Conservation (phyloP, 2,888 invertebrate species). For the Pardosa pseudoannulata region DNA sequence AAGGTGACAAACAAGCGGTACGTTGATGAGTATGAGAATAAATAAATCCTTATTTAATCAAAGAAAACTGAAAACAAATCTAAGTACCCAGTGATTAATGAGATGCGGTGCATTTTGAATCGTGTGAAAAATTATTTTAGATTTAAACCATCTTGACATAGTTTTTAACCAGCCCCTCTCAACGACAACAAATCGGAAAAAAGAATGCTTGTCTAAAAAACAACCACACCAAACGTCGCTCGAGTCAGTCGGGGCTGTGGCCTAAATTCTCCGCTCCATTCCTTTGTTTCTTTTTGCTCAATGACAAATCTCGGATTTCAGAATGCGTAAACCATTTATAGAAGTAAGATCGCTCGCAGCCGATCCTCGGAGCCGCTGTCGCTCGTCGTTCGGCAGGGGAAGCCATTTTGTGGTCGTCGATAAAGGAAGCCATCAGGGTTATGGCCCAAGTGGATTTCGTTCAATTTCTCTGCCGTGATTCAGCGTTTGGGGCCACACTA, state of each 20-base stretch:
- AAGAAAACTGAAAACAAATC: too few relatives aligned
- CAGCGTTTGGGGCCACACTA: background rate
- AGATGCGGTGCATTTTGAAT: too few relatives aligned
- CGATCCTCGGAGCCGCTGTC: background rate
- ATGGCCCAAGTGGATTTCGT: background rate
- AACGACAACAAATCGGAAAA: background rate
- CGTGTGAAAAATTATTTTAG: too few relatives aligned
- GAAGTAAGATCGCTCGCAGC: slow-evolving; percentile 18
- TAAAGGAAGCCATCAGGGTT: background rate
- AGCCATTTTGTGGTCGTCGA: background rate
- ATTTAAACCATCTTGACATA: slow-evolving; percentile 2
- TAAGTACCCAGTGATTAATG: too few relatives aligned
- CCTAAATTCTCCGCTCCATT: slow-evolving; percentile 54
- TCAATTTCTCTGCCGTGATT: background rate
- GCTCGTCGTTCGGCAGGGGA: background rate
- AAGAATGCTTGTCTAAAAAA: background rate
- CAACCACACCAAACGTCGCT: background rate
- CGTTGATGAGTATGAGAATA: too few relatives aligned
- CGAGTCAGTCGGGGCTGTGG: slow-evolving; percentile 32
- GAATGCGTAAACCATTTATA: slow-evolving; percentile 43
- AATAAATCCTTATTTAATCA: too few relatives aligned
- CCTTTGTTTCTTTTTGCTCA: slow-evolving; percentile 56
- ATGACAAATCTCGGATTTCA: slow-evolving; percentile 62
- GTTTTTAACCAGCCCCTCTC: background rate
- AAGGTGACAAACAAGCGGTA: too few relatives aligned